phyloP scores from a whole-genome alignment of 2,113 vertebrate genomes.

The Lagopus muta region DNA sequence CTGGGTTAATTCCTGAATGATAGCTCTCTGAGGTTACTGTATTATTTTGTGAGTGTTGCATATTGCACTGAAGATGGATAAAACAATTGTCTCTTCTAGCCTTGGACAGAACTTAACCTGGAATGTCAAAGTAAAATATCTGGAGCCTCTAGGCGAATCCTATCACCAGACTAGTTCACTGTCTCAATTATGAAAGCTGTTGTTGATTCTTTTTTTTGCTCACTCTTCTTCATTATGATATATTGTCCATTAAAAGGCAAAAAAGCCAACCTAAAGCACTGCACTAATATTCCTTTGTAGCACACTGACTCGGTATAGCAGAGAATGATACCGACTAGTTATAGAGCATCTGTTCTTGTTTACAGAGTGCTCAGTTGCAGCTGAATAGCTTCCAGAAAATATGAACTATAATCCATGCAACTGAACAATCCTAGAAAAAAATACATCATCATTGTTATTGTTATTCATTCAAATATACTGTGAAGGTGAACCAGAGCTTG shows the following conservation, averaged over 20 bases:
- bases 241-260: not conserved
- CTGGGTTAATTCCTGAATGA: not conserved
- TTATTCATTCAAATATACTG: not conserved
- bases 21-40: not conserved
- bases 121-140: not conserved
- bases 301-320: not conserved
- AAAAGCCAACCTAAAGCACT: not conserved
- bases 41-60: not conserved
- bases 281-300: not conserved
- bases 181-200: not conserved
- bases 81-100: not conserved
- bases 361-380: not conserved
- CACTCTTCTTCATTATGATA: not conserved
- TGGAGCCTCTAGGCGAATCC: not conserved
- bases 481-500: not conserved
- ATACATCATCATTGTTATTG: not conserved
- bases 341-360: constrained; percentile 3
- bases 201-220: not conserved
- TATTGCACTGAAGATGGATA: not conserved
- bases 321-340: not conserved
- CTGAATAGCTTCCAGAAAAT: constrained; percentile 13
- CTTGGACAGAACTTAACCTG: not conserved
- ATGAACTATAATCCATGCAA: not conserved
- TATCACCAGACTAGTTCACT: not conserved
- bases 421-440: not conserved